Evolutionary conservation across 2,888 invertebrate species (phyloP).

Genomic region (Drosophila demipolita): DNA sequence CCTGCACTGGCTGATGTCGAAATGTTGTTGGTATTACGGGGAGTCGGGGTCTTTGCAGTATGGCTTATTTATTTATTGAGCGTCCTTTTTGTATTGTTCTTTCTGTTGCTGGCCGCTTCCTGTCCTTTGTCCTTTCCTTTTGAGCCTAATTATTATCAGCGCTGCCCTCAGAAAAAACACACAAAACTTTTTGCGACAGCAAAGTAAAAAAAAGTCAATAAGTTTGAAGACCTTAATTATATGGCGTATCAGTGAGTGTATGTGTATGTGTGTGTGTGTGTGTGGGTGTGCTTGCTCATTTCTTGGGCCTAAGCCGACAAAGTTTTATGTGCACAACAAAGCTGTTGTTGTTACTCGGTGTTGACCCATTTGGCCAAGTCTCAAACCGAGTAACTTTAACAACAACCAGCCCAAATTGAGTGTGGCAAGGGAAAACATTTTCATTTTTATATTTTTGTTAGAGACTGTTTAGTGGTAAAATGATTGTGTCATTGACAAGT

Average conservation of each 20-base stretch:
- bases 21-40: conserved; percentile 61
- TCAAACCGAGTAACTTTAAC: conserved; percentile 53
- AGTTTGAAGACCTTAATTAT: conserved; percentile 75
- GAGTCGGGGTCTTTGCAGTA: conserved; percentile 32
- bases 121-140: conserved; percentile 58
- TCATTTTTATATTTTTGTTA: neutral
- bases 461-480: conserved; percentile 42
- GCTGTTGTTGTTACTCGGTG: conserved; percentile 35
- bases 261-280: conserved; percentile 14
- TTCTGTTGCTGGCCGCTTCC: conserved; percentile 50
- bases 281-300: conserved; percentile 37
- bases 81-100: conserved; percentile 38
- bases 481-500: conserved; percentile 58
- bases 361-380: conserved; percentile 71
- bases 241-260: conserved; percentile 15
- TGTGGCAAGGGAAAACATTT: conserved; percentile 25
- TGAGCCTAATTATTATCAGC: conserved; percentile 73
- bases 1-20: conserved; percentile 59
- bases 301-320: conserved; percentile 28
- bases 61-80: conserved; percentile 61
- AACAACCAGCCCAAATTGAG: conserved; percentile 27
- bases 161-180: conserved; percentile 23
- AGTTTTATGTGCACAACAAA: conserved; percentile 51
- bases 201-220: conserved; percentile 62
- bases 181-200: conserved; percentile 41